A percentile compares a stretch with the other conserved stretches of the same genome.
These are phyloP conservation scores for Oostethus manadensis DNA, from an alignment of 2,113 vertebrate genomes.

Conservation along the genomic window DNA sequence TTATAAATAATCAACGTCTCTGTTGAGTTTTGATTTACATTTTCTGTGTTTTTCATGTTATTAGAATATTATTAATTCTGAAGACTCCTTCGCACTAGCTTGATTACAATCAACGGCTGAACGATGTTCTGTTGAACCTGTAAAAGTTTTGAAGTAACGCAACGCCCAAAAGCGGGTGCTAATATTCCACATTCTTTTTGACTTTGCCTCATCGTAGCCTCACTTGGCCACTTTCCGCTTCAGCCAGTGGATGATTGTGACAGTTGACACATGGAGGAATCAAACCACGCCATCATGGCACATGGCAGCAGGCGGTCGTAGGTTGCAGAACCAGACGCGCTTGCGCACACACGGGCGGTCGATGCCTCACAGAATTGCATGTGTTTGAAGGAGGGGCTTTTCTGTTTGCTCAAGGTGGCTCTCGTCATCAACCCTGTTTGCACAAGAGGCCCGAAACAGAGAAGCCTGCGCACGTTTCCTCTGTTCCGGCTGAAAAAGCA, in stretches of 20 bases:
- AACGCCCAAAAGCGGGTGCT: no score
- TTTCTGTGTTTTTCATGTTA: no score
- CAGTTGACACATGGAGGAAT: slow-evolving; percentile 3
- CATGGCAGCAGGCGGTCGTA: neutral
- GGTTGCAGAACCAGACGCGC: neutral
- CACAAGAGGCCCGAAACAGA: neutral
- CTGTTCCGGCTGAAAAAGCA: neutral
- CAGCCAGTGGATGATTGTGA: neutral
- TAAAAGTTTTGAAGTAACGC: no score
- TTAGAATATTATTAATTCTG: no score
- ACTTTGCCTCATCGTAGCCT: neutral
- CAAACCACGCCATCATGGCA: neutral
- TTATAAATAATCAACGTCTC: no score
- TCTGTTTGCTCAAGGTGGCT: slow-evolving; percentile 25
- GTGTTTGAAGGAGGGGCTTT: neutral
- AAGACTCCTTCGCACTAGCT: no score
- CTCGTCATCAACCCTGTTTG: neutral
- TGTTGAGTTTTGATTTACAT: no score
- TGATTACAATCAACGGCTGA: no score
- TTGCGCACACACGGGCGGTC: neutral
- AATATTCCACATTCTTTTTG: no score
- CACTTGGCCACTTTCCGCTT: neutral
- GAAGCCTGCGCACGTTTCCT: slow-evolving; percentile 13
- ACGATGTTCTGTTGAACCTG: no score
- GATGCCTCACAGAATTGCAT: neutral